These are phyloP conservation scores for Caenorhabditis sp. DNA, from an alignment of 2,888 invertebrate genomes.

Conservation along the genomic window DNA sequence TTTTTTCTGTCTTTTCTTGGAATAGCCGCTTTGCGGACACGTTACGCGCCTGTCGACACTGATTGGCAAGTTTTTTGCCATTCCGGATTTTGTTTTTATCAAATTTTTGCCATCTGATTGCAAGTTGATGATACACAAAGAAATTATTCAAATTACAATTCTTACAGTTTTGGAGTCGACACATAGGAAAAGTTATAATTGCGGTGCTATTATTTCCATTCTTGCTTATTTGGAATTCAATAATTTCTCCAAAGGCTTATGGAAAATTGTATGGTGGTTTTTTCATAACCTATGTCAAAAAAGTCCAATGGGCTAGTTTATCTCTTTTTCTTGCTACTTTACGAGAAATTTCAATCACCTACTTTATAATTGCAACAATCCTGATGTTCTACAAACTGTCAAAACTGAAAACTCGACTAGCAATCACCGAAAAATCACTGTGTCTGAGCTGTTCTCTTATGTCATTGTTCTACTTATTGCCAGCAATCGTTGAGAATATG, in stretches of 20 bases:
- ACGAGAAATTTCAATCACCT: neutral
- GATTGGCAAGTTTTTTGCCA: too few relatives aligned
- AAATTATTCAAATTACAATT: too few relatives aligned
- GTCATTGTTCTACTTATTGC: neutral
- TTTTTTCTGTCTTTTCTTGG: too few relatives aligned
- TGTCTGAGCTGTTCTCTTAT: neutral
- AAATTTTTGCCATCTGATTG: too few relatives aligned
- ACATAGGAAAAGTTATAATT: neutral
- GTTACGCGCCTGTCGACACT: too few relatives aligned
- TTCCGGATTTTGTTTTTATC: too few relatives aligned
- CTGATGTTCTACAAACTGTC: neutral
- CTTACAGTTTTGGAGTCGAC: too few relatives aligned
- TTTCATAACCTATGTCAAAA: constrained; percentile 17
- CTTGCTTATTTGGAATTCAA: constrained; percentile 21
- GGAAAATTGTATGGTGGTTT: constrained; percentile 23
- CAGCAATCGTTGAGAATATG: neutral
- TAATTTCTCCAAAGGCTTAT: constrained; percentile 25
- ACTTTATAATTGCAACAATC: neutral
- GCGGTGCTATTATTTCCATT: constrained; percentile 6
- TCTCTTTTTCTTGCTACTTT: neutral
- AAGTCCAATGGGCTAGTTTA: constrained; percentile 20
- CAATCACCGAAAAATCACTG: neutral
- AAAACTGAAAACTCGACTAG: neutral
- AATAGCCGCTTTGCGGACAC: too few relatives aligned
- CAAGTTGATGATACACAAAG: too few relatives aligned